Base-by-base conservation (phyloP, 2,113 vertebrate species). In the Smithornis capensis region DNA sequence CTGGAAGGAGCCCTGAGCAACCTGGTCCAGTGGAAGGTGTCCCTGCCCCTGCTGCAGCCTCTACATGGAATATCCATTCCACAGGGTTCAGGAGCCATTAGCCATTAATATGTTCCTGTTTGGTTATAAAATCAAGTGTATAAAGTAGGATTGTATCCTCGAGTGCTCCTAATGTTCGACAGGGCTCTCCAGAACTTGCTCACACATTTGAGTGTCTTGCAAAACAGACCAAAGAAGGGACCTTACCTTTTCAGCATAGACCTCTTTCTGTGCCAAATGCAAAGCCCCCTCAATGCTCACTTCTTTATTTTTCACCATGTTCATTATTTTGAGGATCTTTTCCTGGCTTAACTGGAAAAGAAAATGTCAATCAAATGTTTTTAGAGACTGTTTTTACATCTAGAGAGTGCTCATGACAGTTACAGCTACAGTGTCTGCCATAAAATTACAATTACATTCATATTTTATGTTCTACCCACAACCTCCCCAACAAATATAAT, bases 241-340 rank as follows among this genome's bases (percentile, higher is more conserved):
- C 59, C 65, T 95, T 19, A 90, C 90, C 52, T 62, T 91, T 57
- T 93, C 81, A 69, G 76, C 5, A 15, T 3, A 35, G 19, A 53
- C 65, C 23, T 96, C 96, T 76, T 81, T 97, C 89, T 94, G 96
- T 60, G 98, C 98, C 96, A 98, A 84, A 56, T 89, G 82, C 79
- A 98, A 97, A 55, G 98, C 98, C 21, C 97, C 98, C 1, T 98
- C 98, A 13, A 98, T 97, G 77, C 97, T 98, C 87, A 98, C 67
- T 91, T 98, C 97, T 63, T 98, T 98, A 3, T 87, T 98, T 97
- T 98, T 99, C 83, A 98, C 98, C 96, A 92, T 98, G 44, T 96
- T 98, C 98, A 98, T 91, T 33, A 94, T 96, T 87, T 94, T 91
- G 68, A 94, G 56, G 73, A 97, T 92, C 94, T 95, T 95, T 63